Evolutionary conservation across 2,113 vertebrate species (phyloP), one percentile per base, ranked within the genome.

Genomic region (Callopanchax toddi): DNA sequence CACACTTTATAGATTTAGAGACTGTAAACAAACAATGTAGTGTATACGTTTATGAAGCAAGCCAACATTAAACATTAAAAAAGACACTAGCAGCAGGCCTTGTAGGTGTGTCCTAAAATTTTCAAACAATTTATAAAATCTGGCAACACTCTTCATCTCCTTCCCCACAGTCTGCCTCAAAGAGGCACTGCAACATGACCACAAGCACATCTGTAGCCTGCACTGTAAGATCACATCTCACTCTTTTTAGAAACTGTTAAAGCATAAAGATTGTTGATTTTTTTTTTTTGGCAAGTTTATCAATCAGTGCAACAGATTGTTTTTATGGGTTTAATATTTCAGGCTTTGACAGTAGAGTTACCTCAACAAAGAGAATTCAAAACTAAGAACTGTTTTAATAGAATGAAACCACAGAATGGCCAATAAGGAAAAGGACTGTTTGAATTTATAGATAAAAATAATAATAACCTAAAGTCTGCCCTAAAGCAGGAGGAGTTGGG

Each of bases 401-500:
- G 26, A 26, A 32, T 32, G 29, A 32, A 9, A 32, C 29, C 10
- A 9, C 29, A 32, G 29, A 32, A 2, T 8, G 29, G 29, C 10
- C 29, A 32, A n/a, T n/a, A n/a, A 26, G 29, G 29, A 32, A 3
- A 32, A 8, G 10, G 10, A 32, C 29, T 42, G n/a, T 71, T 70
- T 53, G 1, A n/a, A 9, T 42, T 40, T 15, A 21, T 61, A 44
- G 17, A 40, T 66, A 11, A 37, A 60, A 40, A 29, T 48, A 34
- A 70, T 50, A 32, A 58, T 18, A 15, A 50, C 21, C n/a, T 44
- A 20, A 51, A 61, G 37, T 18, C 17, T 44, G 13, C 59, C 43
- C 39, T 56, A n/a, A 44, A 70, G 43, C 67, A 63, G 66, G 71
- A 76, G 59, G 22, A 67, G 77, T 64, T 54, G 40, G 67, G 26